phyloP scores from a whole-genome alignment of 2,113 vertebrate species.

The Beaufortia kweichowensis region DNA sequence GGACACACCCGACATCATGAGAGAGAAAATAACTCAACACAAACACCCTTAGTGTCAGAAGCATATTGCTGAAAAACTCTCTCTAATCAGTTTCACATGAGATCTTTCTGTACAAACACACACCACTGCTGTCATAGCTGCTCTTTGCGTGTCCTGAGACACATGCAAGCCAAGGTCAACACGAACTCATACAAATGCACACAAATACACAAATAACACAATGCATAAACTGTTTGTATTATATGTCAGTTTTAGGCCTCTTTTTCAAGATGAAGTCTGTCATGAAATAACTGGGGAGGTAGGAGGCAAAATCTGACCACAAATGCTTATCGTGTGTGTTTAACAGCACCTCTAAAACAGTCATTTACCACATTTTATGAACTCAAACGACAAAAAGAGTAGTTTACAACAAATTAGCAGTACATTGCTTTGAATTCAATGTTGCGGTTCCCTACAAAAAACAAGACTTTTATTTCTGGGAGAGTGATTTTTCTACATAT shows the following conservation, averaged over 20 bases:
- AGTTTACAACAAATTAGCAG: too few species aligned
- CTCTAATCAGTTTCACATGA: conserved; percentile 41
- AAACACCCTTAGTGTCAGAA: conserved; percentile 3
- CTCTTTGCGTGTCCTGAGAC: conserved; percentile 22
- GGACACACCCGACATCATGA: conserved; percentile 32
- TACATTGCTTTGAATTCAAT: too few species aligned
- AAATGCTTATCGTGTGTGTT: too few species aligned
- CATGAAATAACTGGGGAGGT: too few species aligned
- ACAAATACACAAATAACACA: conserved; percentile 3
- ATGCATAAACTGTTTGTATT: not conserved
- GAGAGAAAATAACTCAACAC: not conserved
- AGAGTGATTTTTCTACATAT: too few species aligned
- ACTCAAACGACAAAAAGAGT: too few species aligned
- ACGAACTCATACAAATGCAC: not conserved
- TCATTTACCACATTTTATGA: too few species aligned
- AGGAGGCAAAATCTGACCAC: not conserved
- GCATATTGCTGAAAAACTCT: conserved; percentile 13
- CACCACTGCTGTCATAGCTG: conserved; percentile 13
- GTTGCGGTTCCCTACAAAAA: too few species aligned
- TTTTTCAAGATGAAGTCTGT: too few species aligned
- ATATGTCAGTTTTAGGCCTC: too few species aligned
- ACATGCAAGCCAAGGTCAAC: conserved; percentile 24
- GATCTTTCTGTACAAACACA: conserved; percentile 29
- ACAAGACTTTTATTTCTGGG: too few species aligned
- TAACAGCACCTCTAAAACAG: too few species aligned